Base-by-base conservation (phyloP, 1,140 invertebrate species). In the Danaus melanippus region DNA sequence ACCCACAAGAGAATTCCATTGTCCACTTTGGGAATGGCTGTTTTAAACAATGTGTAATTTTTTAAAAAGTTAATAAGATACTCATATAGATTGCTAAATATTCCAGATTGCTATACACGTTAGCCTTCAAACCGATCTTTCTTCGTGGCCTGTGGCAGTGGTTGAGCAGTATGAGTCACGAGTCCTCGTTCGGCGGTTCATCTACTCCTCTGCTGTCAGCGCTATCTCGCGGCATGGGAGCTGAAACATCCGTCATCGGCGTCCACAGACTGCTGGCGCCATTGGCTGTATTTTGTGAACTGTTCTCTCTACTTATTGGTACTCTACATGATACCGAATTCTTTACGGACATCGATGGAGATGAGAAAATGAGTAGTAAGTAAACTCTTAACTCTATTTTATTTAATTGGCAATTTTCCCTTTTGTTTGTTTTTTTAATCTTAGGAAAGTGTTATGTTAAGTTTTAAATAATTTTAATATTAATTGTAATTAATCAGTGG, bases 311-410 rank as follows among this genome's bases (percentile, higher is more conserved):
- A 32, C 88, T 96, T 1, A 90, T 97, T 43, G 92, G 93, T 0
- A 97, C 96, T 0, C 77, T 97, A 11, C 95, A 97, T 68, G 96
- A 98, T 80, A 92, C 92, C 4, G 96, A 97, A 76, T 97, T 98
- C 70, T 82, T 78, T 50, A 91, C 91, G 41, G 87, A 90, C 56
- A 63, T 65, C 0, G 76, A 79, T n/a, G 73, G 76, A 9, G 75
- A 76, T 56, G 83, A 87, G 47, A 68, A 71, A 39, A 71, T 81
- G 55, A 68, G 52, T 53, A 60, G 69, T 76, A 60, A 77, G 67
- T 69, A 11, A 49, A 2, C 21, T 32, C 5, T 0, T 32, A 32
- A 32, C 5, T 2, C 1, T 32, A 32, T 32, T 32, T 32, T 32
- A 0, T 32, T 32, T 32, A 3, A 32, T 7, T 32, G 21, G 21